Conservation (phyloP, 2,888 invertebrate species). For the Agrochola circellaris region DNA sequence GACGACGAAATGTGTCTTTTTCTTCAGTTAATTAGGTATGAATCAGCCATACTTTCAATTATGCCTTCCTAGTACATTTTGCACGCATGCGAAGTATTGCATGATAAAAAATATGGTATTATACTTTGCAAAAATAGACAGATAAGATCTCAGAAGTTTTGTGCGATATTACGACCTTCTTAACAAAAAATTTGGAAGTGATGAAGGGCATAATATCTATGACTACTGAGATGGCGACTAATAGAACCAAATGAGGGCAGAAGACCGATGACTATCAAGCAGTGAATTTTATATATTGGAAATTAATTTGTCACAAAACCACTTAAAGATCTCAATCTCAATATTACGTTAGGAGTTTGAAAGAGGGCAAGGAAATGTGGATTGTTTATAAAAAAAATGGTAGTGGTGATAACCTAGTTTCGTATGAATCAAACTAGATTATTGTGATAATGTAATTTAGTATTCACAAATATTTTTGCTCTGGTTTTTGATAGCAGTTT, state of each 20-base stretch:
- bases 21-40: background rate
- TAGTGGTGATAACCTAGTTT: slow-evolving; percentile 45
- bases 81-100: too few relatives aligned
- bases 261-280: background rate
- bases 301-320: background rate
- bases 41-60: slow-evolving; percentile 2
- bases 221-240: background rate
- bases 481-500: slow-evolving; percentile 3
- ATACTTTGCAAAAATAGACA: background rate
- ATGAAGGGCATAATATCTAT: background rate
- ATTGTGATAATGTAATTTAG: slow-evolving; percentile 6
- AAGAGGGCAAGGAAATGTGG: background rate
- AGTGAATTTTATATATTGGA: background rate
- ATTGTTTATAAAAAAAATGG: background rate
- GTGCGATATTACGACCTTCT: background rate
- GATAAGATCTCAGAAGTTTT: background rate
- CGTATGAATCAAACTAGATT: slow-evolving; percentile 16
- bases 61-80: background rate
- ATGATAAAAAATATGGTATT: background rate
- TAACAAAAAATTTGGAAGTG: background rate
- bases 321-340: background rate
- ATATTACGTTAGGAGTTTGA: background rate
- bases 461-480: background rate
- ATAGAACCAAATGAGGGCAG: too few relatives aligned
- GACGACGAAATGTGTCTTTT: background rate